These are phyloP conservation scores for Muscicapa adusta DNA, from an alignment of 2,113 vertebrate genomes.

Conservation along the genomic window DNA sequence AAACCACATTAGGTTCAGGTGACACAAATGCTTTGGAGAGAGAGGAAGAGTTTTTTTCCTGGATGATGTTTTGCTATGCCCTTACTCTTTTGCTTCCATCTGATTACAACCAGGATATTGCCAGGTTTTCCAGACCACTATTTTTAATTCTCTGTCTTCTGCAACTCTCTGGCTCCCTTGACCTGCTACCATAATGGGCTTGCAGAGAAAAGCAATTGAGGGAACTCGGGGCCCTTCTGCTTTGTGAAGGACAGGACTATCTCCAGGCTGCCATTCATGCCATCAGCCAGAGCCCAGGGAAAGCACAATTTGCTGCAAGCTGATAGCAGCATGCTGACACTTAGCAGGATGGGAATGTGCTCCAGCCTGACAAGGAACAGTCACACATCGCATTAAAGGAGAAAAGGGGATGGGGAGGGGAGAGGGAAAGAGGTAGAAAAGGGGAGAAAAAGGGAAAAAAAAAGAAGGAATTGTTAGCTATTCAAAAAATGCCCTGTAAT, in stretches of 20 bases:
- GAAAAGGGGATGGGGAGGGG: conserved; percentile 7
- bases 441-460: background rate
- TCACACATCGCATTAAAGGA: conserved; percentile 36
- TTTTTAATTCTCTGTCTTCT: conserved; percentile 9
- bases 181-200: background rate
- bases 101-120: background rate
- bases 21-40: background rate
- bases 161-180: background rate
- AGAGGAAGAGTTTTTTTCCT: background rate
- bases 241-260: conserved; percentile 45
- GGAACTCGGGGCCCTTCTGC: conserved; percentile 7
- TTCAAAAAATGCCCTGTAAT: conserved; percentile 58
- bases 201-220: conserved; percentile 3
- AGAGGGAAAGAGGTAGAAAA: background rate
- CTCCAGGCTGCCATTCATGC: conserved; percentile 24
- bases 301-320: conserved; percentile 55
- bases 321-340: conserved; percentile 46
- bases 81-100: background rate
- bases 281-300: conserved; percentile 5
- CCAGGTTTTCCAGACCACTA: background rate
- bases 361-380: conserved; percentile 57
- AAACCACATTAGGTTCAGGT: background rate
- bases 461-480: conserved; percentile 8
- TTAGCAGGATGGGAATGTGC: conserved; percentile 38
- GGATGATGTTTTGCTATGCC: background rate